Base-by-base conservation (phyloP, 2,888 invertebrate species). In the Stratiomys singularior region DNA sequence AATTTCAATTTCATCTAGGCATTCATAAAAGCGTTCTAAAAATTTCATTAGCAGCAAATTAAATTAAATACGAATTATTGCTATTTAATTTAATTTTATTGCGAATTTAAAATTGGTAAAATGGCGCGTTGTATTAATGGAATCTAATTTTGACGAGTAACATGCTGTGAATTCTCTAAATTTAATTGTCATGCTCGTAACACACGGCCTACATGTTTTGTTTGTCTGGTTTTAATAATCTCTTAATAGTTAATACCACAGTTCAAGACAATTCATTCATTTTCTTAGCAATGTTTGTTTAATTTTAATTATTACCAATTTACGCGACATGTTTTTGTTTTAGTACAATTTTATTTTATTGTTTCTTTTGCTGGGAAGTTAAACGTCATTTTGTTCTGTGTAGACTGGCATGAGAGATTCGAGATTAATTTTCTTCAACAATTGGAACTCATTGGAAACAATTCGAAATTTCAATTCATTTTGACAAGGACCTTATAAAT, bases 171-270 rank as follows among this genome's bases (percentile, higher is more conserved):
- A 37, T 9, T 37, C 9, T 37, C 37, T 37, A 37, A 37, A 37
- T 37, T 37, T 37, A n/a, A 37, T 37, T 37, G 37, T 37, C 3
- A 37, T 37, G 9, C 9, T 37, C 37, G 9, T 37, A 37, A 9
- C 3, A 37, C 9, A 9, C 37, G 3, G 37, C 37, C 9, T 3
- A 5, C 4, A 5, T 15, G n/a, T 56, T 74, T 74, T 60, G 18
- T 21, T 30, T 56, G 58, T 74, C 27, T 28, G 2, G n/a, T 30
- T 23, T 60, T 60, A 28, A 23, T 23, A 28, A 25, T 25, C 27
- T 47, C 76, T 76, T 76, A 76, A 64, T 27, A 66, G 21, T 76
- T 76, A 76, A 52, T 76, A 76, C 76, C 76, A 76, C 76, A 76
- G 76, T 76, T 56, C 63, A 66, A 76, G 76, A 76, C 44, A 76